Base-by-base conservation (phyloP, 1,140 invertebrate genomes). In the Drosophila ohnishii region DNA sequence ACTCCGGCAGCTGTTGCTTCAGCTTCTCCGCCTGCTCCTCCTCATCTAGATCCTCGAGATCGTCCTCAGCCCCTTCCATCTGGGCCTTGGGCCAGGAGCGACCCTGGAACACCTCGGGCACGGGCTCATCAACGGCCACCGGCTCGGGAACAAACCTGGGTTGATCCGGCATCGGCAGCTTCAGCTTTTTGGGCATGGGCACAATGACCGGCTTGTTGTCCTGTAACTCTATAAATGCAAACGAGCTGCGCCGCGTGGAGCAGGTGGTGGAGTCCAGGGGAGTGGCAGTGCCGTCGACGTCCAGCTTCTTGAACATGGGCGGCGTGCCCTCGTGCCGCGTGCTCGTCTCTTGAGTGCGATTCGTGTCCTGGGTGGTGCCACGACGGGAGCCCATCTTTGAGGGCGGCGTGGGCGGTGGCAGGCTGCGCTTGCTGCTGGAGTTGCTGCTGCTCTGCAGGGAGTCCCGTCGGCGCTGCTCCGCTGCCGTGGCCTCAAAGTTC, bases 221-320 rank as follows among this genome's bases (percentile, higher is more conserved):
- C 62, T 81, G 82, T 64, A 91, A 63, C 72, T 90, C 90, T 61
- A 90, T 91, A 90, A 91, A 90, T 90, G 90, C 89, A 85, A 90
- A 90, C 44, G 90, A 91, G 58, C 90, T 91, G 57, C 89, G 86
- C 11, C 90, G 73, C 37, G 90, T 86, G 19, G 83, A 91, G 14
- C 67, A 76, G n/a, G 76, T 58, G 5, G 85, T 83, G 34, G 82
- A 79, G 25, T 87, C 75, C 45, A 77, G 13, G 1, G 75, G 67
- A 14, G 76, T 69, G 10, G 37, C 77, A 10, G 39, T 59, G 28
- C 77, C 70, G 8, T 85, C 70, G 34, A 90, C 34, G 34, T 87
- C 82, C 13, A 91, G 35, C 48, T 87, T 90, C 50, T 91, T 91
- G 11, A 87, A 90, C 80, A 90, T 91, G 19, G 90, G 90, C 6